Base-by-base conservation (phyloP, 1,140 invertebrate species). In the Drosophila pseudoananassae region DNA sequence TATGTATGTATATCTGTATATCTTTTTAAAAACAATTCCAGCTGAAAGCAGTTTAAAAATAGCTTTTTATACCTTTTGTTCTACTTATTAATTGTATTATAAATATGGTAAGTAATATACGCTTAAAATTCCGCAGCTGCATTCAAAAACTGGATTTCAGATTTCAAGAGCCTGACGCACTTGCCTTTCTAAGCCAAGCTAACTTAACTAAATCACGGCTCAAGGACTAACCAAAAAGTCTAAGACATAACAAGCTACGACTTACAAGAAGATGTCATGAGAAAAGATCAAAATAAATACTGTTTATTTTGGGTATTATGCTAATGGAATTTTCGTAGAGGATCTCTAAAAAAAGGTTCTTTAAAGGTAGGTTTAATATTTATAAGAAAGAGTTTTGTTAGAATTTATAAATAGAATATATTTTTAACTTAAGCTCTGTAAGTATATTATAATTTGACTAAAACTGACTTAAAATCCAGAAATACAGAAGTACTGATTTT, bases 241-340 rank as follows among this genome's bases (percentile, higher is more conserved):
- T 49, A 33, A 38, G 20, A 10, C 3, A 12, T n/a, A 36, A 31
- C 27, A 23, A 17, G 51, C 52, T 36, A 6, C 4, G 2, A 46
- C 45, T 23, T 47, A 10, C 27, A 14, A 43, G 63, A 64, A 38
- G 65, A 70, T 57, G 68, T 70, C 68, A 71, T 25, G 8, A 49
- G 9, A 56, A 71, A 27, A 71, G 68, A 71, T 71, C 64, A 71
- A 46, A 58, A 23, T 46, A 69, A 71, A 71, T 36, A 71, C 9
- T 20, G 51, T 29, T 38, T 23, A 20, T 49, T 38, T 14, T 3
- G 12, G 31, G n/a, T 15, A 58, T 23, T 25, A 50, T 4, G 38
- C 14, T 14, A 43, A 43, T 27, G 6, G 0, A 6, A 1, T 27
- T 27, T 27, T 5, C 25, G 1, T 5, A 7, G 6, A 1, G 5